Conservation (phyloP, 2,888 invertebrate genomes). For the Dyspetes luteomarginatus region DNA sequence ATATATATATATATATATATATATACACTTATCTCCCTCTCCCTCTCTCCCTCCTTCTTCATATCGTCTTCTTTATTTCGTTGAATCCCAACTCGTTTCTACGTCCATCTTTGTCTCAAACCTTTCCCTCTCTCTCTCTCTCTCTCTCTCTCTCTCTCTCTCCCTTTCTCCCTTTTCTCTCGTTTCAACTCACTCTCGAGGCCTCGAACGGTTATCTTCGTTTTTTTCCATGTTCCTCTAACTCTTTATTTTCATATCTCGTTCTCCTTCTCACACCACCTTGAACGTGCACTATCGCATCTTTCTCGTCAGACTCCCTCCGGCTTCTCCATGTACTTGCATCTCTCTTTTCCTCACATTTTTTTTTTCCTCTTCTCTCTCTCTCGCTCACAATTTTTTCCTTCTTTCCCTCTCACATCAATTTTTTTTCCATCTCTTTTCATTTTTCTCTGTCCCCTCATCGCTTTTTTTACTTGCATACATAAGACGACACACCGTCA, state of each 20-base stretch:
- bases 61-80: slow-evolving; percentile 33
- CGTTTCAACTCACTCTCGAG: slow-evolving; percentile 6
- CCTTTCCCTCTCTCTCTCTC: not conserved
- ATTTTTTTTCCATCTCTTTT: too few relatives aligned
- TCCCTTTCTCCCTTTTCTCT: slow-evolving; percentile 24
- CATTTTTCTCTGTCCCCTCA: not conserved
- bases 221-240: slow-evolving; percentile 26
- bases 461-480: slow-evolving; percentile 15
- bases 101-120: slow-evolving; percentile 9
- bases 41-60: slow-evolving; percentile 8
- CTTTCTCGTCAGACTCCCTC: slow-evolving; percentile 23
- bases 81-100: slow-evolving; percentile 44
- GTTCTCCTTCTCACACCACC: slow-evolving; percentile 42
- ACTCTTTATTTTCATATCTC: slow-evolving; percentile 48
- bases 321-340: slow-evolving; percentile 29
- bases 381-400: slow-evolving; percentile 33
- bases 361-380: slow-evolving; percentile 25
- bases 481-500: not conserved
- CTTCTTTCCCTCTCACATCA: too few relatives aligned
- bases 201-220: slow-evolving; percentile 12
- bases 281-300: slow-evolving; percentile 8
- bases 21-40: slow-evolving; percentile 28
- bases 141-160: slow-evolving; percentile 56
- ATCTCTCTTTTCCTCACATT: slow-evolving; percentile 47
- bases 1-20: slow-evolving; percentile 13